Evolutionary conservation across 2,888 invertebrate species (phyloP), one percentile per base, ranked within the genome.

Genomic region (Synergus japonicus): DNA sequence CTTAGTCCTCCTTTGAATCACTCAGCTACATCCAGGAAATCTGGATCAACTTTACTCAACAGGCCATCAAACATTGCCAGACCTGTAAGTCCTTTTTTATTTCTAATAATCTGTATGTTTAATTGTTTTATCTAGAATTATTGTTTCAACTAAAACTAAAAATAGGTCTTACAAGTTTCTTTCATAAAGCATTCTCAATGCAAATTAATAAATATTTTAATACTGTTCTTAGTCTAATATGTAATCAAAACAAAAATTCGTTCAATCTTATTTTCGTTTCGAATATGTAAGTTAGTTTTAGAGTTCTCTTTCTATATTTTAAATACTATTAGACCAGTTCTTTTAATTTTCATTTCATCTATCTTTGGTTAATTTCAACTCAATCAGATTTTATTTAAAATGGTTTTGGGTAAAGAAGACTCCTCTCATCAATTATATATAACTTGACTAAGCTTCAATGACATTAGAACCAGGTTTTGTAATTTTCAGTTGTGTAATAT

Each of bases 1-100:
- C 90, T 92, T 76, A 92, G 93, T 87, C 94, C 94, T 86, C 85
- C 90, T 12, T 77, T 92, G 81, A 92, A 92, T 84, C 87, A 94
- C 87, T 91, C 93, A 91, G 94, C 94, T 0, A 93, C 95, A 0
- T 93, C 94, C 91, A 91, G 95, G 89, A 94, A 94, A 89, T 86
- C 92, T 58, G 93, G 92, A 60, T 92, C 92, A 1, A 90, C 90
- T 77, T 88, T 96, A 86, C 92, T 96, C 85, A 95, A 96, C 87
- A 94, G 96, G 83, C 96, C 96, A 0, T 94, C 95, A 12, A 94
- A 95, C 87, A 94, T 95, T 79, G 92, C 94, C 85, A 93, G 95
- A 93, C 95, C 96, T 86, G 96, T 96, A 92, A 95, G 95, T 95
- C 85, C 65, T 82, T 78, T 66, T 76, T 58, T 13, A 49, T 77